A percentile compares a stretch with the other conserved stretches of the same genome.
phyloP scores from a whole-genome alignment of 2,888 invertebrate species.

The Dendrolimus houi region DNA sequence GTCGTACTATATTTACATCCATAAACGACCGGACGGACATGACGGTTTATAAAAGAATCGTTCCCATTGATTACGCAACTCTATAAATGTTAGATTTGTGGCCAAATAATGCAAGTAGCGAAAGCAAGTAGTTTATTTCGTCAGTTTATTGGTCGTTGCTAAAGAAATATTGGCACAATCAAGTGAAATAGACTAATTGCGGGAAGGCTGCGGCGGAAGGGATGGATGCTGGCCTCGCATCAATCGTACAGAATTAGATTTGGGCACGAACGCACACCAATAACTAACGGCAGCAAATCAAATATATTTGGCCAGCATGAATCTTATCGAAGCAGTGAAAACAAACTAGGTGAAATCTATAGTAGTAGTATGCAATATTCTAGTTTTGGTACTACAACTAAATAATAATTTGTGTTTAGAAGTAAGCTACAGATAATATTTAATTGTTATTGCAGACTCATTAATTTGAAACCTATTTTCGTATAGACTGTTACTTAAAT shows the following conservation, averaged over 20 bases:
- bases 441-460: too few relatives aligned
- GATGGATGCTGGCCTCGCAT: constrained; percentile 15
- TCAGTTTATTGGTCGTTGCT: constrained; percentile 20
- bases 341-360: neutral
- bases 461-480: too few relatives aligned
- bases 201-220: constrained; percentile 6
- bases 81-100: too few relatives aligned
- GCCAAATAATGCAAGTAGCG: constrained; percentile 11
- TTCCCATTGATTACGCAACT: too few relatives aligned
- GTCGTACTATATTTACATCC: too few relatives aligned
- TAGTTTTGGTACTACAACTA: too few relatives aligned
- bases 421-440: too few relatives aligned
- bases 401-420: too few relatives aligned
- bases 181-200: constrained; percentile 24
- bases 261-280: constrained; percentile 18
- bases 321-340: constrained; percentile 1
- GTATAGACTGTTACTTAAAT: too few relatives aligned
- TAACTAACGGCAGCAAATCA: constrained; percentile 14
- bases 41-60: too few relatives aligned
- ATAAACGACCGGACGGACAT: too few relatives aligned
- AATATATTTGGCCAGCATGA: constrained; percentile 2
- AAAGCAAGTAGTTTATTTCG: constrained; percentile 10
- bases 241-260: constrained; percentile 31
- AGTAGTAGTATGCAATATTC: too few relatives aligned
- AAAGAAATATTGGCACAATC: constrained; percentile 26